Evolutionary conservation across 2,797 vertebrate species (phyloP), one percentile per base, ranked within the genome.

Genomic region (Myripristis murdjan): DNA sequence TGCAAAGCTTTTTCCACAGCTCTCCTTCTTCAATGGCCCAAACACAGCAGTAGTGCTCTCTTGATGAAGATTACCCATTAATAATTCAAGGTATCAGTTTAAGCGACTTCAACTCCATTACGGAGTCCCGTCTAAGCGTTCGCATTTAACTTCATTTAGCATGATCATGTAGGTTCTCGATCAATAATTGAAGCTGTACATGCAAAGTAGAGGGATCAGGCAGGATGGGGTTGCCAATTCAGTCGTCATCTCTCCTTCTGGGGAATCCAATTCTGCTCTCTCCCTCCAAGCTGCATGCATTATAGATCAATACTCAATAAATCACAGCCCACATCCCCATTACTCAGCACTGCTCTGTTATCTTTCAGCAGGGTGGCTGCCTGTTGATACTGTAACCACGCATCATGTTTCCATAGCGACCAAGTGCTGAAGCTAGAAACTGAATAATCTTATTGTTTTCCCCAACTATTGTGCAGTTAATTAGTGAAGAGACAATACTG

Each of bases 241-340:
- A 73, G 75, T 86, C 63, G 7, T 77, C 81, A 82, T 82, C 72
- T 24, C 16, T 84, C 58, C 77, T 76, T 74, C 67, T 56, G 62
- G 47, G 69, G 70, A 84, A 79, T 83, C 71, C 61, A 78, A 48
- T 76, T 74, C 37, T 62, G 69, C 61, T 56, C 65, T 81, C 52
- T 70, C 68, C 31, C 60, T 62, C 52, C 64, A 58, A 73, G 65
- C 44, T 41, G 35, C 74, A 83, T 89, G 77, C 75, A 86, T 86
- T 86, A 83, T 76, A 75, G 77, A 89, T 90, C 81, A 87, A 85
- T 78, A 87, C 78, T 59, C 59, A 64, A 59, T 63, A 65, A 46
- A 68, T 63, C 68, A 37, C 55, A 62, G 81, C 37, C 63, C 53
- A 52, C 62, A 75, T 52, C 49, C 58, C 48, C 63, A 54, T 77